Base-by-base conservation (phyloP, 2,113 vertebrate species). In the Pholis gunnellus region DNA sequence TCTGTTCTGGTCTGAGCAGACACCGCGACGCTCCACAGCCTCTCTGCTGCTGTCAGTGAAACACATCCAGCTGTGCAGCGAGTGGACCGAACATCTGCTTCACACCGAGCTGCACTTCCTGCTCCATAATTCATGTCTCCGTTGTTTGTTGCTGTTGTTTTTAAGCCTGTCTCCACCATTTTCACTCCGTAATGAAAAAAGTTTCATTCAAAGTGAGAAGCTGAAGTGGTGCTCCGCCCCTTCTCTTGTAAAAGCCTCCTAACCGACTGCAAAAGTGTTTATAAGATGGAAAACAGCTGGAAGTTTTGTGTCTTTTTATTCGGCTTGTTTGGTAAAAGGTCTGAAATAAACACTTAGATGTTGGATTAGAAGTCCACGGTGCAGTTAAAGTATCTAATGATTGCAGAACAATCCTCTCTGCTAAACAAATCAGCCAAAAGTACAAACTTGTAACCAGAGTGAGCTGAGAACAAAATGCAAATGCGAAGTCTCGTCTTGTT, bases 1-100 rank as follows among this genome's bases (percentile, higher is more conserved):
- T 4, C 36, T 60, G 3, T 15, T 61, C 40, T 50, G 42, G 52
- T 36, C 66, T 17, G 61, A 69, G 70, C 82, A n/a, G 5, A 0
- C 48, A 52, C 65, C 17, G 0, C 10, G n/a, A 72, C 42, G 27
- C 77, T 42, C 50, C 7, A 14, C 48, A 10, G 4, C 54, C 2
- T 13, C 54, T 67, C 17, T 44, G 44, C 71, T 22, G 72, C 79
- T 11, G 75, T 25, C 48, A 54, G 50, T 72, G 52, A 17, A 22
- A 56, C 67, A 10, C 20, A 8, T 13, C 64, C 87, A 82, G 81
- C 81, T 84, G 78, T 79, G 84, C 56, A 38, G 1, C 15, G 44
- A 87, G 64, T 46, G 76, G 79, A 72, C 82, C 4, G 34, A 77
- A 48, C 77, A 81, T 74, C 84, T 75, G 84, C 65, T 60, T 68